Base-by-base conservation (phyloP, 2,888 invertebrate genomes). In the Drosophila bunnanda region DNA sequence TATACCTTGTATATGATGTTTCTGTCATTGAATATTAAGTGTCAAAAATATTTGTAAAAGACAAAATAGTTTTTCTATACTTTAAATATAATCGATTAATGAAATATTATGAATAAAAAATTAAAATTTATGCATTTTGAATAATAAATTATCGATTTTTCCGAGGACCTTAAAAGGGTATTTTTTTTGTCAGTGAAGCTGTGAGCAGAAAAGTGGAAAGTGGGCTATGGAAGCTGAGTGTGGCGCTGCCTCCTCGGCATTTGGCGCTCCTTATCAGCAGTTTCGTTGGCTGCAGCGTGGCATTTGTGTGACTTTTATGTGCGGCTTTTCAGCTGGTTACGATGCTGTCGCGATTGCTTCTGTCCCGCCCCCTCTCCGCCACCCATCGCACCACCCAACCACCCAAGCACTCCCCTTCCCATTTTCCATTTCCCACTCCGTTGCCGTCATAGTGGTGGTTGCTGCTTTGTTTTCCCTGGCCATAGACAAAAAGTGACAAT, bases 241-340 rank as follows among this genome's bases (percentile, higher is more conserved):
- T 48, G 65, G 38, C 30, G 50, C 46, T 48, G 34, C 38, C 53
- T 57, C 53, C 58, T 58, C 69, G 48, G 76, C 62, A 58, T 70
- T 73, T 64, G 80, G 81, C 50, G 46, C 86, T 82, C 70, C 83
- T 84, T 84, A 84, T 84, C 83, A 84, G 83, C 79, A 88, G 44
- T 84, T 84, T 86, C 75, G 81, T 70, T 83, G 75, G 81, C 58
- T 88, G 89, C 83, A 84, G 83, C 72, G 89, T 82, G 83, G 89
- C 88, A 84, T 88, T 88, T 88, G 75, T 70, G 71, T 80, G 89
- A 86, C 74, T 84, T 84, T 84, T 88, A 84, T 84, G 83, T 80
- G 83, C 83, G 83, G 83, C 83, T 84, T 83, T 83, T 79, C 70
- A 80, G 83, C 88, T 82, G 78, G 88, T 83, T 83, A 88, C 86